Evolutionary conservation across 2,113 vertebrate species (phyloP), one percentile per base, ranked within the genome.

Genomic region (Stomatorhinus ivindoensis): DNA sequence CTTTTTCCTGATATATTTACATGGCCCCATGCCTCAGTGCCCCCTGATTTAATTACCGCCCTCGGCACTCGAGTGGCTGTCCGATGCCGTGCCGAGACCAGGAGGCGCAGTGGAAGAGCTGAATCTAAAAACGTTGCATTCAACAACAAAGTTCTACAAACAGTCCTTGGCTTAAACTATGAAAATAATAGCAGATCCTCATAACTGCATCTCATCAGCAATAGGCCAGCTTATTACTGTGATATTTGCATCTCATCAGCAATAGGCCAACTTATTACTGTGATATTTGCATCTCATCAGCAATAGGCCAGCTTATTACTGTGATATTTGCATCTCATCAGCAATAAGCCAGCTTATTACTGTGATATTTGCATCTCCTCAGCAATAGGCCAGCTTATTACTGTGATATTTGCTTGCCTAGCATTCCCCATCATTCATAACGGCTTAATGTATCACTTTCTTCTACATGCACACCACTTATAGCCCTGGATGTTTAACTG

Each of bases 101-200:
- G 73, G 13, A 17, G 13, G 35, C 17, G 15, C 17, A 19, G 73
- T 0, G 5, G 15, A 80, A 42, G 8, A 80, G 73, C 73, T 2
- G 35, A 0, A 15, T 80, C 73, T 80, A 21, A 17, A 39, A 42
- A 42, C 7, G 4, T 13, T 21, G 35, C 35, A 80, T 80, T 80
- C 73, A 42, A 35, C n/a, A 87, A 90, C 65, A 65, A 91, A 90
- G 90, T 92, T 92, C 89, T 88, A 94, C 90, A 91, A 86, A 46
- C 90, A 92, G 87, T 89, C 91, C 87, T 88, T 82, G 69, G 91
- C 92, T 92, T 91, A 91, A 11, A 83, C 90, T 15, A 90, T 87
- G 90, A 92, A 92, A 92, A 91, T 89, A 89, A 84, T 87, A 92
- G 92, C 92, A 90, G 89, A 91, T 90, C 58, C 58, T 86, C 88